phyloP scores from a whole-genome alignment of 2,113 vertebrate genomes.

The Conger conger region DNA sequence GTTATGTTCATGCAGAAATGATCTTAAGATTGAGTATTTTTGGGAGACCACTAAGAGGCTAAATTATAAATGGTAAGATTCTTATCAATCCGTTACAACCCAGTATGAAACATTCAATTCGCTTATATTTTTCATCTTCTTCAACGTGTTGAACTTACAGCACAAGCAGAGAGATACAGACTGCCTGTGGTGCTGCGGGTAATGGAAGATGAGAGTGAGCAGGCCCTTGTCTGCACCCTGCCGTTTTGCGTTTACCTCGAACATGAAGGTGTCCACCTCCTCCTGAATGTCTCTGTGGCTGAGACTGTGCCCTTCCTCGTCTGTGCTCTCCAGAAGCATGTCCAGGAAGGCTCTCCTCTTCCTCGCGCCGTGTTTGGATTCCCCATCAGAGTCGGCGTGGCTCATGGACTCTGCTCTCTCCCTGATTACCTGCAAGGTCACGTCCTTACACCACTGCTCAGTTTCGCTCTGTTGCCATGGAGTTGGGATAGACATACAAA shows the following conservation, averaged over 20 bases:
- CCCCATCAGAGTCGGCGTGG: conserved; percentile 6
- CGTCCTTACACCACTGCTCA: neutral
- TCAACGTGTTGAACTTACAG: neutral
- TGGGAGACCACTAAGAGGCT: no score
- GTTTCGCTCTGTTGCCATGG: neutral
- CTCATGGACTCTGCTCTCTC: conserved; percentile 57
- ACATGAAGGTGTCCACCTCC: conserved; percentile 88
- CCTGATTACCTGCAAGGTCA: conserved; percentile 68
- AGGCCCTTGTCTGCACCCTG: no score
- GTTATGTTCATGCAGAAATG: no score
- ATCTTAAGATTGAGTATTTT: no score
- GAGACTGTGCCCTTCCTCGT: conserved; percentile 71
- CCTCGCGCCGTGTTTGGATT: conserved; percentile 30
- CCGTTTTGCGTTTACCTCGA: conserved; percentile 69
- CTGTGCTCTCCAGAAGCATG: conserved; percentile 71
- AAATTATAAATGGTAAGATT: no score
- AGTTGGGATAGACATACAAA: neutral
- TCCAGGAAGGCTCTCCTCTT: conserved; percentile 76
- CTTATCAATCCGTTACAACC: no score
- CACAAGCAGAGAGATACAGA: neutral
- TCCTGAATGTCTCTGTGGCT: conserved; percentile 74
- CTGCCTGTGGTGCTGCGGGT: neutral
- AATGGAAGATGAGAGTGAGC: neutral
- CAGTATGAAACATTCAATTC: no score
- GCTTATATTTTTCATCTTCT: no score